Conservation (phyloP, 2,113 vertebrate genomes). For the Serilophus lunatus region DNA sequence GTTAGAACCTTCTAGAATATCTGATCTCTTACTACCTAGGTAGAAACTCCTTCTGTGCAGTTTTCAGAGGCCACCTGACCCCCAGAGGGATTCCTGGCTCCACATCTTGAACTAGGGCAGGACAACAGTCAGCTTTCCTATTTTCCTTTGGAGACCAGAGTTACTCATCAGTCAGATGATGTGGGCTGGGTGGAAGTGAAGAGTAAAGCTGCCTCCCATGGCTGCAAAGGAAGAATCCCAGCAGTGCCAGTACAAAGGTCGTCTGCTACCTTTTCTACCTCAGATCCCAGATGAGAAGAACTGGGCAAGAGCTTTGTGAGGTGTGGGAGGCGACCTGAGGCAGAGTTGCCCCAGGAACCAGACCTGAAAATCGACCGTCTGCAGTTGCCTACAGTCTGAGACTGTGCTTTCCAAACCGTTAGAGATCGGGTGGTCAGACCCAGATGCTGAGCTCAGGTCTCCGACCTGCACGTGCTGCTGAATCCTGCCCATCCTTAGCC, state of each 20-base stretch:
- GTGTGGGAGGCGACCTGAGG: background rate
- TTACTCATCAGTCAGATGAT: background rate
- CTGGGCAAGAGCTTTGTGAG: background rate
- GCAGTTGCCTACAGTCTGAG: background rate
- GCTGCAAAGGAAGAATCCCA: background rate
- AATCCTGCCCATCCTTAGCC: accelerated
- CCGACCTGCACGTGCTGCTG: background rate
- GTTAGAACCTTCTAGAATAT: background rate
- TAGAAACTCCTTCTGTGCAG: background rate
- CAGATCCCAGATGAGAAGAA: background rate
- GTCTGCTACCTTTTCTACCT: background rate
- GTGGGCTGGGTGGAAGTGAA: background rate
- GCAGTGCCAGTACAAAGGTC: background rate
- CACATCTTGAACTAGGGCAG: background rate
- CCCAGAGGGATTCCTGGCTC: background rate
- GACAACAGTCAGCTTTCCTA: background rate
- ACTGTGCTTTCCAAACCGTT: background rate
- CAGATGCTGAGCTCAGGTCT: background rate
- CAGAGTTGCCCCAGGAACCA: background rate
- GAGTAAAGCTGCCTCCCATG: background rate
- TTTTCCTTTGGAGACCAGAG: background rate
- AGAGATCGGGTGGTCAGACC: background rate
- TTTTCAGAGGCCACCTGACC: background rate
- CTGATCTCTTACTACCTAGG: background rate
- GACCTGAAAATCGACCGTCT: background rate